These are phyloP conservation scores for Platysternon megacephalum DNA, from an alignment of 2,113 vertebrate genomes.

Conservation along the genomic window DNA sequence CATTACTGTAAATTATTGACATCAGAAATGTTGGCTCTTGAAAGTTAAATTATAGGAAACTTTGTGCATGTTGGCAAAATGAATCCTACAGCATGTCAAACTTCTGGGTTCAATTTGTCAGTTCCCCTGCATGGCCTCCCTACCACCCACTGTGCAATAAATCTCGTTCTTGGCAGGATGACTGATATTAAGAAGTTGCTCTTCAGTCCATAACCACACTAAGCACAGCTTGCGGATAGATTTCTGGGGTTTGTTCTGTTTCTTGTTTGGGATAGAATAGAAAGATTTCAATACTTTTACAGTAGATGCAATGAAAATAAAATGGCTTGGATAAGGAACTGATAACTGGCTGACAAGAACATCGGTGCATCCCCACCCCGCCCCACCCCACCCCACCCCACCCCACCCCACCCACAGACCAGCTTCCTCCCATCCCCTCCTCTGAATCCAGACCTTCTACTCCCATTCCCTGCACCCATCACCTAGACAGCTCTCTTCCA, in stretches of 20 bases:
- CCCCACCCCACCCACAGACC: not conserved
- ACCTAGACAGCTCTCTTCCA: accelerated
- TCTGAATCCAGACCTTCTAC: not conserved
- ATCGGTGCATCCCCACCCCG: accelerated
- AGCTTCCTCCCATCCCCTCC: not conserved
- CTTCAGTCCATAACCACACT: accelerated
- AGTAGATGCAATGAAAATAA: not conserved
- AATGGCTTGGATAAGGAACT: not conserved
- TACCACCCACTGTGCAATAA: not conserved
- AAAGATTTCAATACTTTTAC: accelerated
- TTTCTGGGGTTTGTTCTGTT: not conserved
- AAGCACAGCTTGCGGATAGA: accelerated
- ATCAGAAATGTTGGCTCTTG: not conserved
- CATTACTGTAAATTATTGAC: not conserved
- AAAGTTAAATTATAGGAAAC: not conserved
- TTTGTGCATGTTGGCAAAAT: not conserved
- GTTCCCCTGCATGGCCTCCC: not conserved
- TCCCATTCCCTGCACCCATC: not conserved
- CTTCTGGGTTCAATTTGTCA: not conserved
- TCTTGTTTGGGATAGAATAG: not conserved
- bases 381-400: accelerated
- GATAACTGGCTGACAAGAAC: not conserved
- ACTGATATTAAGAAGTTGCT: not conserved
- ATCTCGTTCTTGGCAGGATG: not conserved
- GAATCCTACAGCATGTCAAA: not conserved